Percentiles rank a stretch among this genome's conserved stretches.
phyloP scores from a whole-genome alignment of 2,797 vertebrate genomes.

The Setipinna tenuifilis region DNA sequence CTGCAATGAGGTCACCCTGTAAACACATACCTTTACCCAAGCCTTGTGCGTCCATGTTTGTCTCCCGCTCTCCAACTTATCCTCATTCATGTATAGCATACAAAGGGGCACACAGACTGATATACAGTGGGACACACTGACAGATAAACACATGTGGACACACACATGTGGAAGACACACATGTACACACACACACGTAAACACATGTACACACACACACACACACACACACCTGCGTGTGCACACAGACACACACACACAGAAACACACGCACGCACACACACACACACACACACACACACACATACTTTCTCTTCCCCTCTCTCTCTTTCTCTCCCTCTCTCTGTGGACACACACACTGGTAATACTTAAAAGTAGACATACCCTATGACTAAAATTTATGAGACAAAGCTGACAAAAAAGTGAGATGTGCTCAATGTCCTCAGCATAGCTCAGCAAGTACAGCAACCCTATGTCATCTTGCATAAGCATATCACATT shows the following conservation, averaged over 20 bases:
- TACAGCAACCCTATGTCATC: not conserved
- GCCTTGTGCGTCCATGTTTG: constrained; percentile 34
- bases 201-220: no score
- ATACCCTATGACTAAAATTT: not conserved
- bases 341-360: no score
- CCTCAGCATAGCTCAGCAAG: constrained; percentile 5
- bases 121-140: not conserved
- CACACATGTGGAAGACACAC: constrained; percentile 41
- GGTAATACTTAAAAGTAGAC: not conserved
- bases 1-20: constrained; percentile 44
- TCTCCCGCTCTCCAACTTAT: constrained; percentile 30
- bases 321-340: not conserved
- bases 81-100: constrained; percentile 6
- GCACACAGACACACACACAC: no score
- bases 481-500: not conserved
- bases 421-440: not conserved
- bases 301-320: no score
- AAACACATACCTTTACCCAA: constrained; percentile 47
- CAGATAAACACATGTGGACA: constrained; percentile 39
- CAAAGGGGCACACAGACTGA: not conserved
- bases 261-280: no score
- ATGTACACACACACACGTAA: constrained; percentile 21
- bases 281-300: no score
- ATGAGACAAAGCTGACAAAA: not conserved
- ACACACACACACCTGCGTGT: no score